Evolutionary conservation across 2,113 vertebrate genomes (phyloP).

Genomic region (Chionis minor): DNA sequence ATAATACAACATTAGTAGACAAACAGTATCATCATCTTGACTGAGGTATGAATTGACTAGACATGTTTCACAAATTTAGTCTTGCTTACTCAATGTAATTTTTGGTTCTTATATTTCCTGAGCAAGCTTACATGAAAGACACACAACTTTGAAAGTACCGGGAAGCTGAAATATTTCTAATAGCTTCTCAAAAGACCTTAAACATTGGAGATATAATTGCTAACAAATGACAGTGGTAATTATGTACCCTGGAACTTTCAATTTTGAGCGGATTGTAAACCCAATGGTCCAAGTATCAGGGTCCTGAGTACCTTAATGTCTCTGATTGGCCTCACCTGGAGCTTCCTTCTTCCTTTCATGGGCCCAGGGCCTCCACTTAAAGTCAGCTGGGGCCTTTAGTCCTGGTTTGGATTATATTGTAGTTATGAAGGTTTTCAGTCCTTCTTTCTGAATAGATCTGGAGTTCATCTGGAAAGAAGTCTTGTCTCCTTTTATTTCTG

Average conservation of each 20-base stretch:
- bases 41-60: neutral
- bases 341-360: neutral
- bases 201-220: neutral
- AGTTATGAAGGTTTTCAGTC: neutral
- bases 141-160: neutral
- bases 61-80: neutral
- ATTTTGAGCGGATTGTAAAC: neutral
- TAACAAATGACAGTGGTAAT: neutral
- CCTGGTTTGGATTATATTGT: neutral
- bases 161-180: neutral
- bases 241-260: neutral
- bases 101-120: neutral
- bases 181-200: neutral
- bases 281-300: neutral
- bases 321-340: neutral
- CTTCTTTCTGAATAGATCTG: neutral
- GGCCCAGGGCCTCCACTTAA: neutral
- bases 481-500: neutral
- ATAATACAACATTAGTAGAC: neutral
- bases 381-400: neutral
- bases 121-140: neutral
- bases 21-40: neutral
- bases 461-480: neutral
- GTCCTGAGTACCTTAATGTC: neutral
- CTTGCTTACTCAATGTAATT: neutral